Base-by-base conservation (phyloP, 2,888 invertebrate genomes). In the Parapristionchus giblindavisi region DNA sequence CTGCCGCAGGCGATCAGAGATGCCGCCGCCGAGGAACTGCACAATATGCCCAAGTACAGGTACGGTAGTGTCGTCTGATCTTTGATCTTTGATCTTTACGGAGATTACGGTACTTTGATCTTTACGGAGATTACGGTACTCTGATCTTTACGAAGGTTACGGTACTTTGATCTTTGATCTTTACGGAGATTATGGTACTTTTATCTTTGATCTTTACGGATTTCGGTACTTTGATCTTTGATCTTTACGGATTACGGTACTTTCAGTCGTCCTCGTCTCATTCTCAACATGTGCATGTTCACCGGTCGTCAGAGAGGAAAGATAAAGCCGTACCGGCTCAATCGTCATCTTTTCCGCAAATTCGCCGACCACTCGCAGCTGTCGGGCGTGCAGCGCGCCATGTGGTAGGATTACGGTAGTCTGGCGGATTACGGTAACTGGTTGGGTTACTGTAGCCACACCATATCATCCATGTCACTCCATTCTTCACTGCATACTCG, bases 331-430 rank as follows among this genome's bases (percentile, higher is more conserved):
- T 98, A 94, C 93, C 92, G 95, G 71, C 88, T 98, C 77, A 95
- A 96, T 86, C 51, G 97, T 86, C 94, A 96, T 79, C 92, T 94
- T 5, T 99, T 94, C 91, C 92, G 97, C 78, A 92, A 94, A 87
- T 90, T 95, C 78, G 95, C 94, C 0, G 98, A 99, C 90, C 93
- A 96, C 89, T 97, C 96, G 89, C 93, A 94, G 89, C 89, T 98
- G 52, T 92, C 94, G 27, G 97, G 97, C 52, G 92, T 96, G 0
- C 95, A 95, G 88, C 91, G 96, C 88, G 95, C 96, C n/a, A 93
- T 93, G 91, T 98, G 97, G 96, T 93, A 91, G 51, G 29, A 24
- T 21, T 29, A 40, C 40, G 8, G 61, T n/a, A n/a, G n/a, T n/a
- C n/a, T n/a, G n/a, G n/a, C n/a, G n/a, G n/a, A n/a, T n/a, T n/a